Conservation (phyloP, 2,113 vertebrate species). For the Tenebrosternarchus preto region DNA sequence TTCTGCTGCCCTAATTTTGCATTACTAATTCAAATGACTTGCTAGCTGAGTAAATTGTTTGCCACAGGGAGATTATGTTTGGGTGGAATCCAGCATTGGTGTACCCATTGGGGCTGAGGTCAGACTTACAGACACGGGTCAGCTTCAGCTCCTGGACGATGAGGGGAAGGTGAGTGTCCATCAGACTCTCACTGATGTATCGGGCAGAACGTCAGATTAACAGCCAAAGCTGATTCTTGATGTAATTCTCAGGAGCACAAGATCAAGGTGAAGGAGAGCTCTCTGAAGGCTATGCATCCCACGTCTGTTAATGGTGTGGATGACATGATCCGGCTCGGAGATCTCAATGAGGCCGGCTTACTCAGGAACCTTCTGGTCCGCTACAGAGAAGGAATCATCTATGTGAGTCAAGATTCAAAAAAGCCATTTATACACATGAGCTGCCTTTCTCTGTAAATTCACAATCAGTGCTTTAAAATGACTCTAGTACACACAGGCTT, state of each 20-base stretch:
- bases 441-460: neutral
- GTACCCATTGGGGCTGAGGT: slow-evolving; percentile 88
- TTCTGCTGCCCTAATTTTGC: neutral
- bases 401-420: slow-evolving; percentile 76
- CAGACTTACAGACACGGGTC: slow-evolving; percentile 78
- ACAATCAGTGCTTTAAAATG: neutral
- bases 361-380: slow-evolving; percentile 93
- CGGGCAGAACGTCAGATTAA: neutral
- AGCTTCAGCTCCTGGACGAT: slow-evolving; percentile 86
- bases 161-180: slow-evolving; percentile 87
- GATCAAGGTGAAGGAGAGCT: slow-evolving; percentile 72
- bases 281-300: slow-evolving; percentile 85
- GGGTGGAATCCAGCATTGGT: slow-evolving; percentile 76
- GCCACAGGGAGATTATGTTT: slow-evolving; percentile 90
- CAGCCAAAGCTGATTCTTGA: neutral
- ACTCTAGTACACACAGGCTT: neutral
- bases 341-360: slow-evolving; percentile 91
- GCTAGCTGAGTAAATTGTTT: neutral
- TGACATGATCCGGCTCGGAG: slow-evolving; percentile 93
- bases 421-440: neutral
- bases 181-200: neutral
- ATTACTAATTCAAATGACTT: neutral
- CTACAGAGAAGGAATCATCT: slow-evolving; percentile 88
- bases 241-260: slow-evolving; percentile 81
- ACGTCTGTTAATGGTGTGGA: slow-evolving; percentile 86